Base-by-base conservation (phyloP, 2,113 vertebrate genomes). In the Lates calcarifer region DNA sequence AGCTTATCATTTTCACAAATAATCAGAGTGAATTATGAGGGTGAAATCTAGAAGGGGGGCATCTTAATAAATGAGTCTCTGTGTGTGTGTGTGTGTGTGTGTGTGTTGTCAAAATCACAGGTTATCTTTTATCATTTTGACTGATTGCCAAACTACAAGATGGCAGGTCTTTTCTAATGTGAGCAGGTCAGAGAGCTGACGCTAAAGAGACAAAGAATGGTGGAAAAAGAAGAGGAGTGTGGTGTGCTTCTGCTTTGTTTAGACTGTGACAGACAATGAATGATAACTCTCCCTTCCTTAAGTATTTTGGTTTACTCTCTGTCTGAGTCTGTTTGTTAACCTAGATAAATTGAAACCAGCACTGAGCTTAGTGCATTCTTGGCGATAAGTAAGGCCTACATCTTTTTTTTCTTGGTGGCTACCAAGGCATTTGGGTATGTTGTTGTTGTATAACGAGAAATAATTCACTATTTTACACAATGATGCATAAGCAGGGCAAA, bases 1-100 rank as follows among this genome's bases (percentile, higher is more conserved):
- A 57, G 71, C 43, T 71, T 66, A 55, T 76, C 9, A 31, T 55
- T 71, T 64, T 79, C 67, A 43, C 53, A 63, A 71, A 65, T 61
- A 56, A 66, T 69, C 37, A 57, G 62, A 70, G 62, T 80, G 24
- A 70, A 39, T 65, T 49, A 73, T 65, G 51, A 72, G 29, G 57
- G 11, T 60, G 35, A 73, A 77, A 65, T 55, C 60, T 57, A 51
- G n/a, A 43, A 60, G n/a, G 20, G 45, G 68, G 57, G 69, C 14
- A 57, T 33, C 60, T 72, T 26, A 60, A 74, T 70, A 45, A 70
- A 69, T 56, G 31, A 22, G 6, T 39, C 37, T 31, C 37, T 53
- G n/a, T 10, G 24, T 41, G n/a, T 8, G 29, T 55, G 29, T 22
- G n/a, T 8, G 29, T 55, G 29, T 53, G n/a, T 10, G 24, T 41